Conservation (phyloP, 2,888 invertebrate species). For the Sepioteuthis lessoniana region DNA sequence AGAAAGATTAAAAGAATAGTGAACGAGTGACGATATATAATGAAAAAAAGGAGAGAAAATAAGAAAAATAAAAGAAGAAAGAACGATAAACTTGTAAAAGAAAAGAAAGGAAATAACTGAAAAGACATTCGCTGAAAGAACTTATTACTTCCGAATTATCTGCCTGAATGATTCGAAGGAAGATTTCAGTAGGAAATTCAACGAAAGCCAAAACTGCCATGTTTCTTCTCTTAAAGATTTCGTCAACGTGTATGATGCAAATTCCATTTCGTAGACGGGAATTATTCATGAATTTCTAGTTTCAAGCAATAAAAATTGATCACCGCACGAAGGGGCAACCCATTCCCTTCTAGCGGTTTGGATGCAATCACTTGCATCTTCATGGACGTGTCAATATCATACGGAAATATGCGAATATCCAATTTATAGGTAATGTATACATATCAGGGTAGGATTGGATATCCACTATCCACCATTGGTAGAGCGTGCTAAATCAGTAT, state of each 20-base stretch:
- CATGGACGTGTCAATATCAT: background rate
- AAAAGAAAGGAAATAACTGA: background rate
- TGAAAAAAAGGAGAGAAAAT: background rate
- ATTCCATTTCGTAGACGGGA: background rate
- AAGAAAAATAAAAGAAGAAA: background rate
- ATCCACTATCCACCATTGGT: background rate
- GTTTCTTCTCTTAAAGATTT: background rate
- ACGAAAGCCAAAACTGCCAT: background rate
- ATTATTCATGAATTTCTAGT: constrained; percentile 9
- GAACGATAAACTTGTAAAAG: background rate
- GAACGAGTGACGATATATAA: background rate
- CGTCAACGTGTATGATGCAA: background rate
- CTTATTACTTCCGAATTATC: background rate
- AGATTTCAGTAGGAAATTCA: background rate
- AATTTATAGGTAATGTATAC: background rate
- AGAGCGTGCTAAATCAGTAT: too few species aligned
- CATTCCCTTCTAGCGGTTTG: background rate
- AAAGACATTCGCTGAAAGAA: background rate
- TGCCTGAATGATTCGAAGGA: background rate
- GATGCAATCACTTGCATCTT: background rate
- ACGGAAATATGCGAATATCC: background rate
- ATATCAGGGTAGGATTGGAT: background rate
- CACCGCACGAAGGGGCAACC: background rate
- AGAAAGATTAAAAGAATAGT: too few species aligned
- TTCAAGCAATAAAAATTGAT: background rate